Conservation (phyloP, 2,888 invertebrate genomes). For the Phragmatobia fuliginosa region DNA sequence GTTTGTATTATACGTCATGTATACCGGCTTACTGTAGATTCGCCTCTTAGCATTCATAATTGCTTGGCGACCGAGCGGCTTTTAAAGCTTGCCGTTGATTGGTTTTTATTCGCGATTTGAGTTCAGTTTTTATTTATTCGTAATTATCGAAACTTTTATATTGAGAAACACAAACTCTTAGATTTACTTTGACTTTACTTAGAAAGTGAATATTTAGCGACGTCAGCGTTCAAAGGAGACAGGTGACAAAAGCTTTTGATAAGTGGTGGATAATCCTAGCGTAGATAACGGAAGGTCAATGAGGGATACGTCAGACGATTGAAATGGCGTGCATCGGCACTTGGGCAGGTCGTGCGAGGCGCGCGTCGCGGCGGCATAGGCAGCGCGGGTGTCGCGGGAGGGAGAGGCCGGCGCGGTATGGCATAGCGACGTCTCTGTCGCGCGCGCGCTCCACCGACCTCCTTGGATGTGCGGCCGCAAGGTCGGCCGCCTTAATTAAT, state of each 20-base stretch:
- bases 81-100: slow-evolving; percentile 75
- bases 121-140: slow-evolving; percentile 45
- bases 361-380: slow-evolving; percentile 44
- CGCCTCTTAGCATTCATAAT: slow-evolving; percentile 84
- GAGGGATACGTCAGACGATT: slow-evolving; percentile 77
- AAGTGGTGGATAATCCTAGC: slow-evolving; percentile 70
- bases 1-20: slow-evolving; percentile 85
- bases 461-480: slow-evolving; percentile 85
- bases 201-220: slow-evolving; percentile 17
- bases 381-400: slow-evolving; percentile 41
- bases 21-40: slow-evolving; percentile 84
- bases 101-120: slow-evolving; percentile 63
- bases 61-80: slow-evolving; percentile 80
- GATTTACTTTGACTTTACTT: slow-evolving; percentile 12
- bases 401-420: slow-evolving; percentile 42
- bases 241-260: slow-evolving; percentile 45
- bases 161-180: slow-evolving; percentile 12
- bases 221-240: slow-evolving; percentile 29
- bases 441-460: slow-evolving; percentile 77
- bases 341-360: slow-evolving; percentile 64
- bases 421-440: slow-evolving; percentile 65
- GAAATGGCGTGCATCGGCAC: slow-evolving; percentile 71
- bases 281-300: slow-evolving; percentile 85
- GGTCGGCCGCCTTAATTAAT: slow-evolving; percentile 87
- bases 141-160: slow-evolving; percentile 40